Evolutionary conservation across 2,888 invertebrate species (phyloP), one percentile per base, ranked within the genome.

Genomic region (Axea sp.): DNA sequence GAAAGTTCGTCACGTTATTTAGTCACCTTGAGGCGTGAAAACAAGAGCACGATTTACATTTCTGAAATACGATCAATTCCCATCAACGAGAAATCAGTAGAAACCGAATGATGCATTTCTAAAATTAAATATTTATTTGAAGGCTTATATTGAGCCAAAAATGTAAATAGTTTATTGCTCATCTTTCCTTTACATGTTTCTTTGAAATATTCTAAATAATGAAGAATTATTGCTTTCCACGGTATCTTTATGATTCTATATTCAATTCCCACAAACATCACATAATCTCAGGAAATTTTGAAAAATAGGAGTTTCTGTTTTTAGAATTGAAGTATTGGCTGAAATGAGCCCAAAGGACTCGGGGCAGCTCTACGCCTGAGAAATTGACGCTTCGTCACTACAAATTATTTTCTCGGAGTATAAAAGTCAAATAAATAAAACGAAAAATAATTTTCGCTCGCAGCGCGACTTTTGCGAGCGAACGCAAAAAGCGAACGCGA

Each of bases 381-480:
- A 76, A 78, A 78, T 77, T 77, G 76, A 51, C 73, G 67, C 71
- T 45, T 81, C 79, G 77, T 78, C 78, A 76, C 76, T 79, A 80
- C 80, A 79, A 82, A 82, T 81, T 79, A 78, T 81, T 78, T 79
- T 76, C 80, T 59, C 59, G 22, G 47, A 41, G 49, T 47, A 69
- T 3, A 19, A 64, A 64, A 60, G 41, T 19, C 64, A 60, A 75
- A 77, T 75, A 75, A 75, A 73, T 62, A 57, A 47, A 49, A 47
- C 55, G 35, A 35, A 59, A n/a, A n/a, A n/a, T n/a, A n/a, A 26
- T 47, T 60, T 55, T 60, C 30, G 45, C 55, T 55, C 24, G 59
- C 31, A 65, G 53, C 33, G 39, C 22, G 28, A 49, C 53, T 53
- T 64, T 37, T 39, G 33, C 53, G 24, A 3, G n/a, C n/a, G 37